Evolutionary conservation across 2,888 invertebrate genomes (phyloP).

Genomic region (Leptura quadrifasciata): DNA sequence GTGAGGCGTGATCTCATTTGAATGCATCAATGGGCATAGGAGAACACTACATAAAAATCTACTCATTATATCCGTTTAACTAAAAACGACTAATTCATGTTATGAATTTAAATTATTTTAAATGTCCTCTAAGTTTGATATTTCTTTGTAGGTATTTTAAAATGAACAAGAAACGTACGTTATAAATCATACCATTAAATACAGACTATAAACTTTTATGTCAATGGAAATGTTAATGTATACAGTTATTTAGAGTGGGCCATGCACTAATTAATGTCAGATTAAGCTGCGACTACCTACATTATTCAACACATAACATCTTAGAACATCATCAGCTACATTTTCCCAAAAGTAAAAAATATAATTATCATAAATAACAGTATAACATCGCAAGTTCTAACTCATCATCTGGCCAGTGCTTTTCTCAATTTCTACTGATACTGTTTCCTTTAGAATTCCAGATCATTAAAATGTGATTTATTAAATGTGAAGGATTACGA

Average conservation of each 20-base stretch:
- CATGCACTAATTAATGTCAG: conserved; percentile 2
- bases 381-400: not conserved
- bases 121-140: not conserved
- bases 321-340: not conserved
- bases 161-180: not conserved
- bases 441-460: not conserved
- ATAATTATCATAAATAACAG: conserved; percentile 3
- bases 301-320: not conserved
- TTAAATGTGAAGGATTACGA: not conserved
- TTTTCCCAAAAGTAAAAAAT: not conserved
- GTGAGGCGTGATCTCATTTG: not conserved
- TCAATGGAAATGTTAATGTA: not conserved
- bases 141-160: not conserved
- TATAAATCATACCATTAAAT: conserved; percentile 7
- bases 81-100: not conserved
- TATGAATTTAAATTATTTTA: not conserved
- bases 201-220: not conserved
- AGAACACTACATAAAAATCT: not conserved
- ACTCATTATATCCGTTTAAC: not conserved
- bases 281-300: not conserved
- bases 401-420: not conserved
- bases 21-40: not conserved
- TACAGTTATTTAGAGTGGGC: conserved; percentile 7
- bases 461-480: not conserved
- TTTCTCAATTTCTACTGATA: not conserved